Evolutionary conservation across 2,888 invertebrate genomes (phyloP).

Genomic region (Sycophila texana): DNA sequence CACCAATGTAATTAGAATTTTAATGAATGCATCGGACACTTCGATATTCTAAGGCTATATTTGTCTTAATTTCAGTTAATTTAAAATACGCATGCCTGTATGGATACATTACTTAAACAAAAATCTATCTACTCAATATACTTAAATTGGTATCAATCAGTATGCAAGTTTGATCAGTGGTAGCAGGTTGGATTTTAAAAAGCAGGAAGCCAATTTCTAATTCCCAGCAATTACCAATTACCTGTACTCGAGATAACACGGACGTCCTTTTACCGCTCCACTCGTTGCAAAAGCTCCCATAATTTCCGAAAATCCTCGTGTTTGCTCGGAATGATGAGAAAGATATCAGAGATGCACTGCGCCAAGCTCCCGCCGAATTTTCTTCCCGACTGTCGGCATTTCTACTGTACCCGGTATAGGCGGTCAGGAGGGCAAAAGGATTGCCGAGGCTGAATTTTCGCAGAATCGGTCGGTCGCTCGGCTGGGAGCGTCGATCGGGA

Average conservation of each 20-base stretch:
- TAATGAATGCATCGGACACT: neutral
- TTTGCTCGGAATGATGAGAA: slow-evolving; percentile 5
- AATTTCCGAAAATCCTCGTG: neutral
- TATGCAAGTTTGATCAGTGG: too few species aligned
- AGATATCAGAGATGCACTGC: neutral
- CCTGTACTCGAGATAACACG: too few species aligned
- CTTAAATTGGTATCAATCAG: too few species aligned
- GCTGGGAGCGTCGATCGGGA: neutral
- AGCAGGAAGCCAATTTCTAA: neutral
- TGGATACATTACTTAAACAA: too few species aligned
- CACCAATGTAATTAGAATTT: neutral
- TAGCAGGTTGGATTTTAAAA: neutral
- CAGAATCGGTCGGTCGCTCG: neutral
- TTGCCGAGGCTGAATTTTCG: neutral
- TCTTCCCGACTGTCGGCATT: neutral
- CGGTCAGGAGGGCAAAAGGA: too few species aligned
- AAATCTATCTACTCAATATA: too few species aligned
- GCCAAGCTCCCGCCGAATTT: neutral
- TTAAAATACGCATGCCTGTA: neutral
- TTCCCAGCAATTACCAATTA: neutral
- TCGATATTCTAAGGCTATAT: neutral
- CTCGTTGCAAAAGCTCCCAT: neutral
- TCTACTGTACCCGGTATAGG: neutral
- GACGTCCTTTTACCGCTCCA: neutral
- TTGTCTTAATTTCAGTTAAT: neutral